Base-by-base conservation (phyloP, 2,888 invertebrate genomes). In the Chaetogeoica ovagalla region DNA sequence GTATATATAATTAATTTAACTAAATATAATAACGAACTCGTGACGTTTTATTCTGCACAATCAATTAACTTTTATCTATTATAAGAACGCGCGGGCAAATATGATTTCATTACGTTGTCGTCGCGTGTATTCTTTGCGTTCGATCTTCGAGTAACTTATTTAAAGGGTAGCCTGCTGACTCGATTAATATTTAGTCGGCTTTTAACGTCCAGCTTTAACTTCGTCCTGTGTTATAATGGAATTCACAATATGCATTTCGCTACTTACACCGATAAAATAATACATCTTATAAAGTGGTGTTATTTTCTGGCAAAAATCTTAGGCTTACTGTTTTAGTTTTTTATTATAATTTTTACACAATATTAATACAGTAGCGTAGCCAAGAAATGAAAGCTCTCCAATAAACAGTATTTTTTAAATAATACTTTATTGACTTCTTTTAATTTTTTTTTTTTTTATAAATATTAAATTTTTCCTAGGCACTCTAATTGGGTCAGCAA, bases 1-100 rank as follows among this genome's bases (percentile, higher is more conserved):
- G 13, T 48, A 48, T 13, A 15, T 48, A 11, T 79, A 79, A 79
- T 79, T 79, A 21, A 57, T 71, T 79, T 79, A 79, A 55, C 30
- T 57, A 65, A 13, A 74, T 48, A 19, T 55, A 55, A 57, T 70
- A 65, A 71, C 65, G 57, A 79, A 79, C 63, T 71, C 70, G 21
- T 60, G 71, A 57, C 39, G 63, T 79, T 71, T 71, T 39, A 63
- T 62, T 79, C 55, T 17, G 55, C 13, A 2, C 43, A 71, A 21
- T 71, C 63, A 79, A 79, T 79, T 71, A 71, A 37, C 79, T 63
- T 71, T 71, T 71, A 55, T 79, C 79, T 71, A n/a, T n/a, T n/a
- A n/a, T n/a, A 43, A 71, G 62, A 63, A 63, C 69, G 57, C 57
- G 52, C 13, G 23, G 39, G 6, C 60, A 39, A 60, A 70, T 55